Evolutionary conservation across 1,140 invertebrate genomes (phyloP).

Genomic region (Tyrophagus putrescentiae): DNA sequence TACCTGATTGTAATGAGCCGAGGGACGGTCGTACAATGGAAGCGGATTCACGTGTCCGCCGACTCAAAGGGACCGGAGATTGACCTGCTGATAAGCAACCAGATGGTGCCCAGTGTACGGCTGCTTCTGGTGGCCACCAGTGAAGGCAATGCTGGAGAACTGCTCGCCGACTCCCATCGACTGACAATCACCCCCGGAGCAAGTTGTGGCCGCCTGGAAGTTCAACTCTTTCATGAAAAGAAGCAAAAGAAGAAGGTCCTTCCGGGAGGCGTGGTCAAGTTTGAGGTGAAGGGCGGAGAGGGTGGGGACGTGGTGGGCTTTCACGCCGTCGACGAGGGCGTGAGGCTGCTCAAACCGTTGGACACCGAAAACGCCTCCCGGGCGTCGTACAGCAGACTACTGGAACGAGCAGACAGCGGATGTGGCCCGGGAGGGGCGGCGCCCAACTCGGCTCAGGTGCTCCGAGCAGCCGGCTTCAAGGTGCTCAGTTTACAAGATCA

Average conservation of each 20-base stretch:
- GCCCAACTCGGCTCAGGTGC: slow-evolving; percentile 2
- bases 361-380: slow-evolving; percentile 4
- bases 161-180: slow-evolving; percentile 30
- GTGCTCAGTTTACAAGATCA: neutral
- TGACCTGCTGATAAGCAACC: slow-evolving; percentile 26
- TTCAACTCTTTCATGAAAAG: neutral
- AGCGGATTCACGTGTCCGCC: no score
- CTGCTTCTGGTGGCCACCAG: slow-evolving; percentile 27
- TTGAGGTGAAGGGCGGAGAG: slow-evolving; percentile 18
- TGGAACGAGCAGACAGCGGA: slow-evolving; percentile 7
- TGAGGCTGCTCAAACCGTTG: slow-evolving; percentile 24
- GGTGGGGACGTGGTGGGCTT: slow-evolving; percentile 13
- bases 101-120: slow-evolving; percentile 31
- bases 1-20: slow-evolving; percentile 17
- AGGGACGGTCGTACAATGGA: slow-evolving; percentile 14
- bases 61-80: slow-evolving; percentile 10
- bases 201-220: slow-evolving; percentile 17
- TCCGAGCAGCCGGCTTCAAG: slow-evolving; percentile 18
- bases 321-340: slow-evolving; percentile 26
- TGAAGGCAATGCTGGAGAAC: slow-evolving; percentile 26
- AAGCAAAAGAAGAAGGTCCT: neutral
- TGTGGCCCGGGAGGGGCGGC: slow-evolving; percentile 22
- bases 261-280: slow-evolving; percentile 18
- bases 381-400: neutral
- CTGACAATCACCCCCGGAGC: slow-evolving; percentile 28